These are phyloP conservation scores for Hirtodrosophila confusa DNA, from an alignment of 2,888 invertebrate species.

Conservation along the genomic window DNA sequence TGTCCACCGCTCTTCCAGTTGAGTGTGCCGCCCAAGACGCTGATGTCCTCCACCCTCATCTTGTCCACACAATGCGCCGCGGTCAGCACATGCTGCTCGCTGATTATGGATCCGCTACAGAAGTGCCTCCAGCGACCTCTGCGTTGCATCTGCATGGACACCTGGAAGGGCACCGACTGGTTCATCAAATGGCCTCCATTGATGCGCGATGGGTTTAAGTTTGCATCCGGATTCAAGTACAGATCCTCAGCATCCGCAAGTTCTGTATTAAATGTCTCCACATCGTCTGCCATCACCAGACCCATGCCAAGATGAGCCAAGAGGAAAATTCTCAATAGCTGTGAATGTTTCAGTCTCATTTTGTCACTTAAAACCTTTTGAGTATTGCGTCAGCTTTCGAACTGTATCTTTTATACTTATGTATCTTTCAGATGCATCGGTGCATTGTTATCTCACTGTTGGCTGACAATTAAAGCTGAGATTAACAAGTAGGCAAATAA, in stretches of 20 bases:
- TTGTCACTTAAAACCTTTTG: constrained; percentile 2
- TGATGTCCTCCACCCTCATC: constrained; percentile 61
- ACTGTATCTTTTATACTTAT: constrained; percentile 24
- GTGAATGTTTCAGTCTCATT: constrained; percentile 24
- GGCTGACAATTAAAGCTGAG: background rate
- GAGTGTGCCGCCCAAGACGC: constrained; percentile 71
- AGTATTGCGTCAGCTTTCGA: background rate
- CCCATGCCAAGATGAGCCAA: constrained; percentile 10
- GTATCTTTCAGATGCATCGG: constrained; percentile 9
- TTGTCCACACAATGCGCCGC: constrained; percentile 83
- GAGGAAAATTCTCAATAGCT: background rate
- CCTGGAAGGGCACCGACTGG: constrained; percentile 81
- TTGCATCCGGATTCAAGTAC: background rate
- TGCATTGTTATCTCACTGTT: constrained; percentile 11
- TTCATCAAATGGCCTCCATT: constrained; percentile 73
- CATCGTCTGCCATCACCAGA: background rate
- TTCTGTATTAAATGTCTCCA: too few species aligned
- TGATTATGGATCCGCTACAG: constrained; percentile 83
- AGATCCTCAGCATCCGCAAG: too few species aligned
- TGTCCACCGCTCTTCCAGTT: constrained; percentile 73
- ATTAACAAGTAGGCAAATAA: constrained; percentile 2
- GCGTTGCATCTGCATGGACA: constrained; percentile 76
- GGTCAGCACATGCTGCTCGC: constrained; percentile 78
- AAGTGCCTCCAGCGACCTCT: constrained; percentile 80
- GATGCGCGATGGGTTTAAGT: constrained; percentile 48